phyloP scores from a whole-genome alignment of 2,888 invertebrate species.

The Pseudeuparius sepicola region DNA sequence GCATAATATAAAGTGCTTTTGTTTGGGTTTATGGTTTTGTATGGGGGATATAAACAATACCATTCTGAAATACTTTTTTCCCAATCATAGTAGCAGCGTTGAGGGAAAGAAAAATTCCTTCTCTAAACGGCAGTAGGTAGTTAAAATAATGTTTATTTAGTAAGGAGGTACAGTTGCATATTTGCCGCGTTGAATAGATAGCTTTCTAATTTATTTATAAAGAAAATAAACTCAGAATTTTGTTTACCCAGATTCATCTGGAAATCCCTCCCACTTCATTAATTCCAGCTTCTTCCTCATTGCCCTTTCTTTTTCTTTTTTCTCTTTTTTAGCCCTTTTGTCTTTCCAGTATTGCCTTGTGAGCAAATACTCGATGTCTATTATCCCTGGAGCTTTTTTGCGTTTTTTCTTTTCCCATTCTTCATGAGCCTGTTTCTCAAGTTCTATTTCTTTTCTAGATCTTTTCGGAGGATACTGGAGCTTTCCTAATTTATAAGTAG shows the following conservation, averaged over 20 bases:
- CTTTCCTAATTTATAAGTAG: constrained; percentile 43
- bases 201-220: too few relatives aligned
- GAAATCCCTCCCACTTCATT: constrained; percentile 27
- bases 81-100: too few relatives aligned
- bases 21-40: too few relatives aligned
- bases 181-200: too few relatives aligned
- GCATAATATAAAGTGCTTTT: too few relatives aligned
- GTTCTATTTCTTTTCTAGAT: constrained; percentile 38
- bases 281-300: constrained; percentile 35
- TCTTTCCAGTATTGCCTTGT: constrained; percentile 45
- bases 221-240: too few relatives aligned
- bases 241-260: constrained; percentile 20
- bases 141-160: too few relatives aligned
- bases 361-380: constrained; percentile 47
- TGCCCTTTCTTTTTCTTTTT: constrained; percentile 27
- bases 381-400: constrained; percentile 37
- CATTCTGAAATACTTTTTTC: too few relatives aligned
- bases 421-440: constrained; percentile 33
- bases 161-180: too few relatives aligned
- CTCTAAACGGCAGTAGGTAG: too few relatives aligned
- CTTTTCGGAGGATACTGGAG: constrained; percentile 47
- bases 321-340: constrained; percentile 29
- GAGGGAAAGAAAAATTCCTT: too few relatives aligned
- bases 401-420: constrained; percentile 33
- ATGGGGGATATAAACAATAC: too few relatives aligned